A percentile compares a stretch with the other conserved stretches of the same genome.
These are phyloP conservation scores for Linyphia triangularis DNA, from an alignment of 2,888 invertebrate species.

Conservation along the genomic window DNA sequence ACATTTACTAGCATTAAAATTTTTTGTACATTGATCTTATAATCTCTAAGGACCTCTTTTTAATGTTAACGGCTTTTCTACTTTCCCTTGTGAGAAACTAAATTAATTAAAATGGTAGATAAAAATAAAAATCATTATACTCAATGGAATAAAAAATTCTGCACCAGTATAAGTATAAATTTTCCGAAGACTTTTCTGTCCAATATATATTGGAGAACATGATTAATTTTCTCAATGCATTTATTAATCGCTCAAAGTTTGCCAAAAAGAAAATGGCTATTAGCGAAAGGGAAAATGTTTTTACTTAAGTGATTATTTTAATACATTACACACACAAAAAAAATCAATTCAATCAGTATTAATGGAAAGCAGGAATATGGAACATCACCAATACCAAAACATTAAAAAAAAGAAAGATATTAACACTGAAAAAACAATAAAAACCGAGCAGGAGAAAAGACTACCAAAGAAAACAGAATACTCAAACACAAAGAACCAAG, in stretches of 20 bases:
- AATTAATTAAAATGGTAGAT: slow-evolving; percentile 3
- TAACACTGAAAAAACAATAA: background rate
- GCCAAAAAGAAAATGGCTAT: slow-evolving; percentile 47
- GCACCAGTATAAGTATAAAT: background rate
- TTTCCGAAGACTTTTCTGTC: background rate
- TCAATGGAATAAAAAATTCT: background rate
- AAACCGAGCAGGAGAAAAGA: background rate
- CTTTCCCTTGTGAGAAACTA: background rate
- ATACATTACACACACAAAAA: slow-evolving; percentile 25
- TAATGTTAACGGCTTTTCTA: background rate
- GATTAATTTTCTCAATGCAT: slow-evolving; percentile 39
- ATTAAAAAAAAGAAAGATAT: background rate
- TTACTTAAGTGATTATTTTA: slow-evolving; percentile 47
- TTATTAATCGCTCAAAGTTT: slow-evolving; percentile 35
- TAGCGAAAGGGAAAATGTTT: slow-evolving; percentile 44
- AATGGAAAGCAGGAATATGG: slow-evolving; percentile 43
- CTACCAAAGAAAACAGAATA: background rate
- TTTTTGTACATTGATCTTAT: too few relatives aligned
- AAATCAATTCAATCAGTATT: slow-evolving; percentile 50
- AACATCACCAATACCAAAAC: background rate
- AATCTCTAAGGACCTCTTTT: background rate
- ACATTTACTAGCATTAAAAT: too few relatives aligned
- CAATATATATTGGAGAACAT: slow-evolving; percentile 4
- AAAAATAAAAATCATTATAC: slow-evolving; percentile 3
- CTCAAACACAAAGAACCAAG: slow-evolving; percentile 1